phyloP scores from a whole-genome alignment of 2,888 invertebrate species.

The Ochlodes sylvanus region DNA sequence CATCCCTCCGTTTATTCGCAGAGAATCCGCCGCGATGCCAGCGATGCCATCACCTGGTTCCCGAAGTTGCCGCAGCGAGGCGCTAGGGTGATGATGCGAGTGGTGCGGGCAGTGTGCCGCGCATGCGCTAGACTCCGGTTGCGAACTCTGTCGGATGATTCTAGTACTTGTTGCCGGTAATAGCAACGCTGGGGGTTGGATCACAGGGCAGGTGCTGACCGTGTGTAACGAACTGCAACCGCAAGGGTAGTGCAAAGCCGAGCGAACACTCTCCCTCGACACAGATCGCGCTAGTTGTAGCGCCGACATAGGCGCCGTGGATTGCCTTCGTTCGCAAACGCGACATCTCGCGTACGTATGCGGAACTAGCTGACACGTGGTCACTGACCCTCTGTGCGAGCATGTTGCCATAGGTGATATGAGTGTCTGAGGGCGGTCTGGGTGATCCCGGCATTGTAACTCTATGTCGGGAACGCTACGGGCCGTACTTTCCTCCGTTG shows the following conservation, averaged over 20 bases:
- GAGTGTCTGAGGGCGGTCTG: constrained; percentile 82
- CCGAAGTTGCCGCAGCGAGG: constrained; percentile 93
- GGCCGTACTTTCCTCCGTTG: constrained; percentile 86
- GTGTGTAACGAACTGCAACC: constrained; percentile 82
- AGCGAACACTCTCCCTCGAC: constrained; percentile 92
- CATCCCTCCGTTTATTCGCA: constrained; percentile 98
- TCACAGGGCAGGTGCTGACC: constrained; percentile 87
- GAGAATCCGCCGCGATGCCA: constrained; percentile 97
- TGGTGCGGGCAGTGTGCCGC: constrained; percentile 87
- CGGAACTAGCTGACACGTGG: constrained; percentile 88
- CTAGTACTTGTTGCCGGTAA: constrained; percentile 90
- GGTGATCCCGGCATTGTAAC: constrained; percentile 88
- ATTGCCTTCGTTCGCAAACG: constrained; percentile 91
- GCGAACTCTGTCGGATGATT: constrained; percentile 95
- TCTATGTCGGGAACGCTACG: constrained; percentile 93
- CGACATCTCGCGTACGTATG: constrained; percentile 87
- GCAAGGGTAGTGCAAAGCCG: constrained; percentile 88
- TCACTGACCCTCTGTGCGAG: constrained; percentile 86
- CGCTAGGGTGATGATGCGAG: constrained; percentile 90
- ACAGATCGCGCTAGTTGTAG: constrained; percentile 93
- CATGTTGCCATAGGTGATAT: constrained; percentile 84
- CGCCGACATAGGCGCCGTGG: constrained; percentile 91
- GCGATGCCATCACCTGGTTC: constrained; percentile 95
- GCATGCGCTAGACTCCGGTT: constrained; percentile 91
- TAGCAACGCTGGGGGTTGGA: constrained; percentile 89